Percentiles rank a stretch among this genome's conserved stretches.
phyloP scores from a whole-genome alignment of 2,888 invertebrate species.

The Tribolium freemani region DNA sequence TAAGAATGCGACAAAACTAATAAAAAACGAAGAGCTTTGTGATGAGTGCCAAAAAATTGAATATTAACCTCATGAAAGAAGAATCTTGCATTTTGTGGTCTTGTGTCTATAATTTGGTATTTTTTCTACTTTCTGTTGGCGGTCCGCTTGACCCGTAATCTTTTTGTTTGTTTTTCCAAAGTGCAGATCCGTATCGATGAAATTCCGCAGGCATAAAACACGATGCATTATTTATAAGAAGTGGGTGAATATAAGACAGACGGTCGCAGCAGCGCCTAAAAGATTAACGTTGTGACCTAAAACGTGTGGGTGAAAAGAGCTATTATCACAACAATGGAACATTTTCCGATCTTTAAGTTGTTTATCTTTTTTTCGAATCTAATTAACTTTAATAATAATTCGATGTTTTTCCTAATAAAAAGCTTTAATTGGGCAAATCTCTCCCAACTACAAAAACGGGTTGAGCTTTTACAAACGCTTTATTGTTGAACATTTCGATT shows the following conservation, averaged over 20 bases:
- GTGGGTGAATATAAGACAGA: constrained; percentile 39
- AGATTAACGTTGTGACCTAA: constrained; percentile 38
- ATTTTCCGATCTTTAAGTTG: constrained; percentile 15
- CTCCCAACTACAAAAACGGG: neutral
- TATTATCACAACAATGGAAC: constrained; percentile 35
- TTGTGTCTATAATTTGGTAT: too few species aligned
- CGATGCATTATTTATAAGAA: constrained; percentile 37
- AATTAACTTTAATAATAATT: neutral
- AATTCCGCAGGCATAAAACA: constrained; percentile 28
- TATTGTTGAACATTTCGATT: constrained; percentile 23
- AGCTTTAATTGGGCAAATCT: constrained; percentile 5
- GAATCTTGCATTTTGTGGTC: too few species aligned
- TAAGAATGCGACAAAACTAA: too few species aligned
- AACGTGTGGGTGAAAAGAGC: constrained; percentile 32
- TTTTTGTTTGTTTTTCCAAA: neutral
- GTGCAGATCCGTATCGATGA: constrained; percentile 25
- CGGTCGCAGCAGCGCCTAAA: constrained; percentile 37
- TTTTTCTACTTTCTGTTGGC: too few species aligned
- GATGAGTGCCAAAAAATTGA: too few species aligned
- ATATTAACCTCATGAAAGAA: too few species aligned
- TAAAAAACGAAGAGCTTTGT: too few species aligned
- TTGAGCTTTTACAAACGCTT: constrained; percentile 1
- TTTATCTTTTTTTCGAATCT: neutral
- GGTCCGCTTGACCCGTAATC: constrained; percentile 12
- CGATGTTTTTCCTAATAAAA: neutral